Base-by-base conservation (phyloP, 2,797 vertebrate species). In the Xiphophorus birchmanni region DNA sequence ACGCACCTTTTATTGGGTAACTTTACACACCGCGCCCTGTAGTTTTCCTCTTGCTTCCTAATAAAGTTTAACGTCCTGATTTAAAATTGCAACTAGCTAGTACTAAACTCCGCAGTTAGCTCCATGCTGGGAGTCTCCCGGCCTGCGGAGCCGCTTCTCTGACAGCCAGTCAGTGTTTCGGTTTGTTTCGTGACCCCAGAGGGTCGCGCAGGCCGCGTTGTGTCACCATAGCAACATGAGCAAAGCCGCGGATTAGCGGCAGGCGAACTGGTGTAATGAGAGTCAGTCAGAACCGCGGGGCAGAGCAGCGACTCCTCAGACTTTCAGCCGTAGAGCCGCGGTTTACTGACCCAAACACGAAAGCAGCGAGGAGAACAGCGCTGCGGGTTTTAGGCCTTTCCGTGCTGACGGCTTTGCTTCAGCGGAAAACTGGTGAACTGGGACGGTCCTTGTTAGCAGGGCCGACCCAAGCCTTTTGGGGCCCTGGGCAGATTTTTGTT, bases 181-280 rank as follows among this genome's bases (percentile, higher is more conserved):
- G 84, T 84, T 83, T 86, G 81, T 86, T 87, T 84, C 77, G 78
- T 26, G n/a, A 76, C 83, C 79, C 82, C 89, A 12, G 44, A 82
- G 76, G 45, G 85, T 26, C n/a, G 32, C 26, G 48, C 54, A 78
- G 81, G 69, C 78, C 78, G 2, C 88, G 76, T 73, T 80, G 82
- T 83, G 74, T 75, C 60, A 80, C 73, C 76, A 85, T 87, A 82
- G 85, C 74, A 65, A 67, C 7, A 86, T 0, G 52, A 91, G 74
- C 10, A 11, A 45, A 45, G 11, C 11, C 44, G 80, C n/a, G 73
- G 90, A 83, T 93, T 84, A 92, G 86, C 90, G 80, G 29, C 88
- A 89, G 84, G 87, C 85, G 84, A 85, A 89, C 85, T 23, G 75
- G 42, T 78, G 78, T 90, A 88, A 90, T 86, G 87, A 87, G 84